Evolutionary conservation across 2,113 vertebrate species (phyloP).

Genomic region (Bujurquina vittata): DNA sequence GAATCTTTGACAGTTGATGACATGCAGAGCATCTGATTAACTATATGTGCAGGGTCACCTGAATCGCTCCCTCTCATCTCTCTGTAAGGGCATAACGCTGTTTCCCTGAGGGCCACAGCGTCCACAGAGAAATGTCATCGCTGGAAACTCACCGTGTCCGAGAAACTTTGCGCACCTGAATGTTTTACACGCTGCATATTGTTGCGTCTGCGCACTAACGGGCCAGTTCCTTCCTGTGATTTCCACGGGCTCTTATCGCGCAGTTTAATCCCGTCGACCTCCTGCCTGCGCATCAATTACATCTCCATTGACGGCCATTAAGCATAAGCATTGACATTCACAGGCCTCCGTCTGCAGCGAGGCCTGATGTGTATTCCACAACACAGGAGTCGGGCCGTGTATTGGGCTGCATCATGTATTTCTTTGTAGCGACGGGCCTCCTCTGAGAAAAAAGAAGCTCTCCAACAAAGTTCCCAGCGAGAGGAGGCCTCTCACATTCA

Average conservation of each 20-base stretch:
- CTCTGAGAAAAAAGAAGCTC: neutral
- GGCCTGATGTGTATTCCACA: conserved; percentile 80
- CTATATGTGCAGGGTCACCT: rapidly evolving
- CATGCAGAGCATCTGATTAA: conserved; percentile 1
- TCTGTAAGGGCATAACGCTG: neutral
- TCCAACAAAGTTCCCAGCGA: neutral
- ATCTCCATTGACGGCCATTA: conserved; percentile 78
- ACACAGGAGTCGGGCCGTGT: conserved; percentile 34
- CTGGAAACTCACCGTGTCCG: neutral
- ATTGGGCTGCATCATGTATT: conserved; percentile 50
- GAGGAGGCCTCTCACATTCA: neutral
- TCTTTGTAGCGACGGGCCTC: neutral
- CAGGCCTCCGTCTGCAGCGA: conserved; percentile 75
- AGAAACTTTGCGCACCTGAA: neutral
- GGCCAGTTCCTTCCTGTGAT: conserved; percentile 32
- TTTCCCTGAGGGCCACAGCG: neutral
- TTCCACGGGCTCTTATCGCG: conserved; percentile 48
- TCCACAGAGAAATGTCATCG: neutral
- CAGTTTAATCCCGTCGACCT: conserved; percentile 76
- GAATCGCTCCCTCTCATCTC: neutral
- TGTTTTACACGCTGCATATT: neutral
- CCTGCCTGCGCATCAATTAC: conserved; percentile 81
- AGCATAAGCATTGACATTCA: conserved; percentile 80
- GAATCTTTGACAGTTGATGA: conserved; percentile 12
- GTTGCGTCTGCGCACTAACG: neutral